Evolutionary conservation across 2,888 invertebrate species (phyloP), one percentile per base, ranked within the genome.

Genomic region (Trichogramma evanescens): DNA sequence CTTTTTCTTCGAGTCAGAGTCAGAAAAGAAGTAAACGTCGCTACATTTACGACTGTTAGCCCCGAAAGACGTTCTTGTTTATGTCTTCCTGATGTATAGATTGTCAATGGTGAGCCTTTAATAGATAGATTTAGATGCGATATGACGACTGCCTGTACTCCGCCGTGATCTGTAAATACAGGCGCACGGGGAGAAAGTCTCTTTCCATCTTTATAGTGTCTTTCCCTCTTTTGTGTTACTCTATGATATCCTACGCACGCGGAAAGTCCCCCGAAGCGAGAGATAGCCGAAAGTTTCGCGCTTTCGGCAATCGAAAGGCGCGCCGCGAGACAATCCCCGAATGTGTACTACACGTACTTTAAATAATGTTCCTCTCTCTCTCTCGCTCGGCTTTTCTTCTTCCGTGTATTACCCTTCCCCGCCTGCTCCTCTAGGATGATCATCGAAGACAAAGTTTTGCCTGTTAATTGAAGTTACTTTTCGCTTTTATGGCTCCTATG

Each of bases 101-200:
- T 50, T 13, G 60, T 48, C 56, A 54, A 61, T 63, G 63, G 61
- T 58, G 52, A 63, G 61, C 57, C 55, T 56, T 63, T 63, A 63
- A 69, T 65, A 59, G 65, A 66, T 65, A 70, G 65, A 73, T 74
- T 74, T 69, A 68, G 72, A 73, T 71, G 68, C 71, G 67, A 74
- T 73, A 70, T 68, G 69, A 66, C 67, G 63, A 49, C 39, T 41
- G 38, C 43, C 45, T 7, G 46, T 56, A 60, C 48, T 49, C 43
- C 62, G 65, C 67, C 69, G 68, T 71, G 73, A 73, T 72, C 72
- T 72, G 72, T 73, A 71, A 73, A 71, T 73, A 73, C 68, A 26
- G 26, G 26, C 26, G 26, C 26, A 3, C 2, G 26, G 26, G 26
- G 26, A 26, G 26, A 26, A 26, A 26, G 26, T 26, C 26, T 26